phyloP scores from a whole-genome alignment of 2,888 invertebrate genomes.

The Euzetes globulus region DNA sequence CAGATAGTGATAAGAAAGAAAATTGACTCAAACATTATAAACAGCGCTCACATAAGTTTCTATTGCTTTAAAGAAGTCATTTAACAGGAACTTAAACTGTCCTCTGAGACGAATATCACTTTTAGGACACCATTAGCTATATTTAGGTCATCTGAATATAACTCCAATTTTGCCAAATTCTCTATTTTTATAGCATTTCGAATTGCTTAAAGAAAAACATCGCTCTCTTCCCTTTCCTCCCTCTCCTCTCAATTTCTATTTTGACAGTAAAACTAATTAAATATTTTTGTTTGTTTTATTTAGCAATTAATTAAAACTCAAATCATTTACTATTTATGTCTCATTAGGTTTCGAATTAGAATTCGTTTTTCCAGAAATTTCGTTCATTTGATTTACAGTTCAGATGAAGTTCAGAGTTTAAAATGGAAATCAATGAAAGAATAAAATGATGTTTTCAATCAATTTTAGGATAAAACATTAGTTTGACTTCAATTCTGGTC shows the following conservation, averaged over 20 bases:
- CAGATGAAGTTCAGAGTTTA: background rate
- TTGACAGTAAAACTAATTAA: background rate
- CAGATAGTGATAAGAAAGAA: background rate
- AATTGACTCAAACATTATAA: background rate
- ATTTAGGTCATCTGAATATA: slow-evolving; percentile 20
- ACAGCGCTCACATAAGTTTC: background rate
- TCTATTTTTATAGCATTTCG: background rate
- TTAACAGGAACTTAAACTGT: background rate
- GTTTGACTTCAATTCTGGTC: background rate
- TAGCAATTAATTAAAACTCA: background rate
- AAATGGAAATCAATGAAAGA: background rate
- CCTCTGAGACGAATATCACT: background rate
- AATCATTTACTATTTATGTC: background rate
- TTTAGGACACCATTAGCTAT: slow-evolving; percentile 14
- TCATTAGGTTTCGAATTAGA: background rate
- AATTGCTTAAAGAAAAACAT: background rate
- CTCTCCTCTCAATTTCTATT: background rate
- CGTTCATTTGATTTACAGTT: background rate
- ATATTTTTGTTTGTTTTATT: background rate
- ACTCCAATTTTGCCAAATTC: background rate
- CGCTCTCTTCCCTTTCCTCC: background rate
- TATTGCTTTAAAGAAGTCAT: slow-evolving; percentile 10
- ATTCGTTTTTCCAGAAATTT: background rate
- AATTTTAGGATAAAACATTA: background rate
- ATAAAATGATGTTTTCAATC: background rate